phyloP scores from a whole-genome alignment of 1,140 invertebrate genomes.

The Caenorhabditis inopinata region DNA sequence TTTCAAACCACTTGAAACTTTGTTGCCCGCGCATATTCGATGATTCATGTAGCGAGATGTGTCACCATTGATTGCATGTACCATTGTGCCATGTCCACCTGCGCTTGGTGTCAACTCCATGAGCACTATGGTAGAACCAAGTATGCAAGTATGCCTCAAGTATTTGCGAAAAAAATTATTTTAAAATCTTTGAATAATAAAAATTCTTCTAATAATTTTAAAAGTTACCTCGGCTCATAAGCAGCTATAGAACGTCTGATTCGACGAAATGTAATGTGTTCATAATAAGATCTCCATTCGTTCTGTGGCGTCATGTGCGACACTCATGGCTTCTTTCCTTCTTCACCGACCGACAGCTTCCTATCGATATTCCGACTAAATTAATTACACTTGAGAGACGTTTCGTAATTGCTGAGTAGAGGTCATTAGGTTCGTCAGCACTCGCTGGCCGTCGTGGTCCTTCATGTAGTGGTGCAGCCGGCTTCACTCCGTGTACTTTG shows the following conservation, averaged over 20 bases:
- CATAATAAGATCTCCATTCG: neutral
- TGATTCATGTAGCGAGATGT: neutral
- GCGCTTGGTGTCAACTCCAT: neutral
- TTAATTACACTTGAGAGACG: conserved; percentile 34
- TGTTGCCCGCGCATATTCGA: neutral
- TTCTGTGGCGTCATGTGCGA: neutral
- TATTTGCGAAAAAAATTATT: too few species aligned
- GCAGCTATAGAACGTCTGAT: too few species aligned
- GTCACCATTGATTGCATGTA: neutral
- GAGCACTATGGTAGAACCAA: too few species aligned
- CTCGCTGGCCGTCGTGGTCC: neutral
- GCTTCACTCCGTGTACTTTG: neutral
- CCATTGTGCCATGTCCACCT: neutral
- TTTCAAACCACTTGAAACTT: conserved; percentile 4
- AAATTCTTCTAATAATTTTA: too few species aligned
- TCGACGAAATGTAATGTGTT: neutral
- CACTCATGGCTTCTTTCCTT: neutral
- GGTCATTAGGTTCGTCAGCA: conserved; percentile 32
- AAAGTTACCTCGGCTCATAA: too few species aligned
- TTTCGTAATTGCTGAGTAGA: conserved; percentile 31
- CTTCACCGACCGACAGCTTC: neutral
- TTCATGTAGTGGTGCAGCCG: neutral
- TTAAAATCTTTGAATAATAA: too few species aligned
- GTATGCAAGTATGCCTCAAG: too few species aligned
- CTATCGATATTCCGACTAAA: conserved; percentile 29